Conservation (phyloP, 1,140 invertebrate species). For the Zeugodacus cucurbitae region DNA sequence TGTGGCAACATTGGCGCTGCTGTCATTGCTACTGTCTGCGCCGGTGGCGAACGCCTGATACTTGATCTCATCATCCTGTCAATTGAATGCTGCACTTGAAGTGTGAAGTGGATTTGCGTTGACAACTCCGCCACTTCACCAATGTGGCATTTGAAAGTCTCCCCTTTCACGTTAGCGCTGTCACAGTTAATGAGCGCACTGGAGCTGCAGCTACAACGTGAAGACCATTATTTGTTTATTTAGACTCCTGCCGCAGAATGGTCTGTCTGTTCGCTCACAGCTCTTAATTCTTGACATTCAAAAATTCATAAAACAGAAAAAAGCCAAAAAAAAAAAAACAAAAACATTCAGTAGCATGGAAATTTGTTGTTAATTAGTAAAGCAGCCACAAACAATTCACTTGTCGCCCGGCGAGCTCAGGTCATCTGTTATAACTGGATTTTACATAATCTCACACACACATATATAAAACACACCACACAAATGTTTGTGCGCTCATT, state of each 20-base stretch:
- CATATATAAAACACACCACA: neutral
- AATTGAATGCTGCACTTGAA: conserved; percentile 9
- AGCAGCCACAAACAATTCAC: neutral
- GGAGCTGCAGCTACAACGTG: neutral
- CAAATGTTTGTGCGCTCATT: neutral
- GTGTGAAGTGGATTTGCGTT: conserved; percentile 7
- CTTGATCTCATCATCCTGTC: conserved; percentile 26
- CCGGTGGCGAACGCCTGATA: neutral
- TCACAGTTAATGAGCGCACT: neutral
- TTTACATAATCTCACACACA: neutral
- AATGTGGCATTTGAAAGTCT: neutral
- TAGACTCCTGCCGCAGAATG: neutral
- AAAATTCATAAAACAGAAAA: neutral
- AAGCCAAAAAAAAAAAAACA: neutral
- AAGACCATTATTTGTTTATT: neutral
- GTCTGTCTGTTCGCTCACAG: neutral
- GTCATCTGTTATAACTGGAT: neutral
- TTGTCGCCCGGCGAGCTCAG: neutral
- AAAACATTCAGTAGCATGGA: neutral
- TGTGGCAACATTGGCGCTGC: neutral
- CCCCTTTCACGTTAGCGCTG: neutral
- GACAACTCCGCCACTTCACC: neutral
- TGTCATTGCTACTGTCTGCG: neutral
- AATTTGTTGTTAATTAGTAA: conserved; percentile 32
- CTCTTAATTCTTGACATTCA: neutral